Evolutionary conservation across 2,113 vertebrate species (phyloP).

Genomic region (Fregetta grallaria): DNA sequence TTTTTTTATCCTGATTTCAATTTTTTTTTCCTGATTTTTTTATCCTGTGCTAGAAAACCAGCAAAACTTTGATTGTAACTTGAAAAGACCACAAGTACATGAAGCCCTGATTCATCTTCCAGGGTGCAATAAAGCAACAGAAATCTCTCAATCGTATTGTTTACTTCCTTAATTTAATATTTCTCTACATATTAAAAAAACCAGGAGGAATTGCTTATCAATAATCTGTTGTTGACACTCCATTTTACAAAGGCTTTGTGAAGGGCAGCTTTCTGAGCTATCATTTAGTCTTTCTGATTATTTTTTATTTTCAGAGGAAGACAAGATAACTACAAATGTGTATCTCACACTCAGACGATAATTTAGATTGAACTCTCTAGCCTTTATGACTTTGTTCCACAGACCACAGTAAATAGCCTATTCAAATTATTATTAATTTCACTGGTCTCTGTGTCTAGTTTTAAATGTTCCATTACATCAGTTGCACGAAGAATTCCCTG

Average conservation of each 20-base stretch:
- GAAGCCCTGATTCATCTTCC: background rate
- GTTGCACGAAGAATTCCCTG: background rate
- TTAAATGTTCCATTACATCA: slow-evolving; percentile 29
- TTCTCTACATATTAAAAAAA: background rate
- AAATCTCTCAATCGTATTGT: background rate
- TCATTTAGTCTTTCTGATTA: background rate
- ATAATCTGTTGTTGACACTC: background rate
- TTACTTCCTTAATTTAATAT: background rate
- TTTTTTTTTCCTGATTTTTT: too few species aligned
- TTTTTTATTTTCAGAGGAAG: background rate
- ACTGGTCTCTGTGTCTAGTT: background rate
- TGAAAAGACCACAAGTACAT: background rate
- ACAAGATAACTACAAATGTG: background rate
- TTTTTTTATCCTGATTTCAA: too few species aligned
- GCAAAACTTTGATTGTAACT: background rate
- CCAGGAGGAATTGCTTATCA: background rate
- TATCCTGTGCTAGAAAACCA: background rate
- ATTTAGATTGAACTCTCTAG: background rate
- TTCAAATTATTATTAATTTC: background rate
- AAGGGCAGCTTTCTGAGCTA: background rate
- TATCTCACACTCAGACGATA: background rate
- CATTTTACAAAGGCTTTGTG: background rate
- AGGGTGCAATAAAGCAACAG: background rate
- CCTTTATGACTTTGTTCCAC: background rate
- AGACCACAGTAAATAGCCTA: background rate